These are phyloP conservation scores for Microtus oregoni DNA, from an alignment of 2,113 vertebrate genomes.

Conservation along the genomic window DNA sequence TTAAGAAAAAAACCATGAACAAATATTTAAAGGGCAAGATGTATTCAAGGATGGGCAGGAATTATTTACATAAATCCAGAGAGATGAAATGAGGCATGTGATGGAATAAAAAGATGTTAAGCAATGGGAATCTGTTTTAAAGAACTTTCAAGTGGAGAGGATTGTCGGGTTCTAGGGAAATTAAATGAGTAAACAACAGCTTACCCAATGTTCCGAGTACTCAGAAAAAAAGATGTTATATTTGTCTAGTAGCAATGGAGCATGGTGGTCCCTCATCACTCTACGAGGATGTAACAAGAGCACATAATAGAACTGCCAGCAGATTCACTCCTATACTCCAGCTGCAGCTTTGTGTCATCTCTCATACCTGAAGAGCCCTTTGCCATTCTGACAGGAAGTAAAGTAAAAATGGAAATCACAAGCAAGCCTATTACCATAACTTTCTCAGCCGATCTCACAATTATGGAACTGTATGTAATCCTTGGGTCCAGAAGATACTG, in stretches of 20 bases:
- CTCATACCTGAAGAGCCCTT: neutral
- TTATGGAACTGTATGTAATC: neutral
- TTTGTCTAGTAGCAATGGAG: neutral
- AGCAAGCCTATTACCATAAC: neutral
- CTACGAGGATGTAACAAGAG: neutral
- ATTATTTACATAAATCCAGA: slow-evolving; percentile 76
- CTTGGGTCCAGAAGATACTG: neutral
- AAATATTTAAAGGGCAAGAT: slow-evolving; percentile 79
- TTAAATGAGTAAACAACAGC: neutral
- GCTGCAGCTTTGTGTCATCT: neutral
- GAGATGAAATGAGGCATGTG: slow-evolving; percentile 44
- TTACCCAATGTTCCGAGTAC: neutral
- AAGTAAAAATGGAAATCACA: neutral
- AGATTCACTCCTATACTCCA: neutral
- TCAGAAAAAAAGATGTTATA: neutral
- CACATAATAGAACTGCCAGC: neutral
- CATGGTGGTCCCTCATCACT: neutral
- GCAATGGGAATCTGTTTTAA: neutral
- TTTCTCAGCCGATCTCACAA: neutral
- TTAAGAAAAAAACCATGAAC: slow-evolving; percentile 63
- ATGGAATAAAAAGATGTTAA: slow-evolving; percentile 66
- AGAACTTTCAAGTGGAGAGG: slow-evolving; percentile 29
- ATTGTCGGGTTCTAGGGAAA: slow-evolving; percentile 4
- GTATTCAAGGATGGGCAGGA: slow-evolving; percentile 45
- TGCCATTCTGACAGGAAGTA: neutral